These are phyloP conservation scores for Oscheius myriophilus DNA, from an alignment of 2,888 invertebrate genomes.

Conservation along the genomic window DNA sequence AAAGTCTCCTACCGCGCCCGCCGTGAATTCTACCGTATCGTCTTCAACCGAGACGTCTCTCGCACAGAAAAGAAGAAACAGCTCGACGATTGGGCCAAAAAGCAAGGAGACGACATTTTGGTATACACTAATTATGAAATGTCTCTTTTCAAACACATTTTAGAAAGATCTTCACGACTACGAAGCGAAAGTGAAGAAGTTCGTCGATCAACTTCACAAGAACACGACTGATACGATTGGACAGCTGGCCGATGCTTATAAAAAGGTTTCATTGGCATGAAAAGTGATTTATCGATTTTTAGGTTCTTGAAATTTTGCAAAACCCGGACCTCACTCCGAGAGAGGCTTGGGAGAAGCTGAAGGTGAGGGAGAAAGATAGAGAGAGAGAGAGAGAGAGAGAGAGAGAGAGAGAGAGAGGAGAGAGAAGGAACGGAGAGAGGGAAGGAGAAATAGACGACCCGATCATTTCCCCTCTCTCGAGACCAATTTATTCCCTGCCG, in stretches of 20 bases:
- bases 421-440: no score
- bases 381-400: no score
- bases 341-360: constrained; percentile 21
- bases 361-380: constrained; percentile 15
- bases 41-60: constrained; percentile 14
- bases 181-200: constrained; percentile 10
- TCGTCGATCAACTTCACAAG: constrained; percentile 8
- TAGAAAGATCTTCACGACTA: constrained; percentile 23
- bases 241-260: constrained; percentile 8
- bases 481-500: no score
- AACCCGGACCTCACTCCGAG: constrained; percentile 17
- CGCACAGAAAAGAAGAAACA: constrained; percentile 11
- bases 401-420: no score
- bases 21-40: constrained; percentile 23
- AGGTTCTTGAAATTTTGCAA: constrained; percentile 15
- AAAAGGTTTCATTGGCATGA: neutral
- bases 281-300: neutral
- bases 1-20: constrained; percentile 17
- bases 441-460: no score
- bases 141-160: neutral
- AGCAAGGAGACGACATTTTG: constrained; percentile 24
- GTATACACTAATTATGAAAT: neutral
- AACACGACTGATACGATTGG: constrained; percentile 1
- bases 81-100: constrained; percentile 27
- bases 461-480: no score